Percentiles rank a stretch among this genome's conserved stretches.
phyloP scores from a whole-genome alignment of 2,888 invertebrate species.

The Dione juno region DNA sequence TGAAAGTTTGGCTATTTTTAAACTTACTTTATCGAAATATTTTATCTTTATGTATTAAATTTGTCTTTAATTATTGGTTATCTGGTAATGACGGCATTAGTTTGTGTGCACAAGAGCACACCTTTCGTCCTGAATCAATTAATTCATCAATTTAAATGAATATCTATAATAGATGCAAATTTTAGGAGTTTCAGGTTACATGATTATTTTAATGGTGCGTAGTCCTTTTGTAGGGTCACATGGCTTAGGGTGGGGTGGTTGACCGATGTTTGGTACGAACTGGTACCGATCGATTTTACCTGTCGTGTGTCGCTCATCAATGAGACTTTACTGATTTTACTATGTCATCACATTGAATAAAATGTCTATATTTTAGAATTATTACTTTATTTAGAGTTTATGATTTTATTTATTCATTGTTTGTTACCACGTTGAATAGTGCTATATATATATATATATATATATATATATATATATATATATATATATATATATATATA shows the following conservation, averaged over 20 bases:
- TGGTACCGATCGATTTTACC: conserved; percentile 74
- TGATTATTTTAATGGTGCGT: conserved; percentile 46
- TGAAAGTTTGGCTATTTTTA: too few relatives aligned
- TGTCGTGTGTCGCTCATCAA: conserved; percentile 65
- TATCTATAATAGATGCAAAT: neutral
- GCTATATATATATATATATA: too few relatives aligned
- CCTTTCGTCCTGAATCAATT: too few relatives aligned
- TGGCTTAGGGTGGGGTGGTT: conserved; percentile 63
- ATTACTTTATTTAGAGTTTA: neutral
- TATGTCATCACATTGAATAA: conserved; percentile 28
- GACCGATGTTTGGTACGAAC: conserved; percentile 69
- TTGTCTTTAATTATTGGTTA: too few relatives aligned
- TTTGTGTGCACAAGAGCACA: too few relatives aligned
- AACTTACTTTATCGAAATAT: too few relatives aligned
- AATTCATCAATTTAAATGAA: too few relatives aligned
- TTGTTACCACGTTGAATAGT: neutral
- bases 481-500: too few relatives aligned
- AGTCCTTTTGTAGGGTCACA: conserved; percentile 51
- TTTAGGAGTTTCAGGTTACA: neutral
- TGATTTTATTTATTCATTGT: neutral
- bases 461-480: too few relatives aligned
- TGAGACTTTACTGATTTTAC: conserved; percentile 46
- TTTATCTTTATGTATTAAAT: too few relatives aligned
- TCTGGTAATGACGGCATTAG: too few relatives aligned
- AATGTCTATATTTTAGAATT: neutral